These are phyloP conservation scores for Agrochola circellaris DNA, from an alignment of 2,888 invertebrate genomes.

Conservation along the genomic window DNA sequence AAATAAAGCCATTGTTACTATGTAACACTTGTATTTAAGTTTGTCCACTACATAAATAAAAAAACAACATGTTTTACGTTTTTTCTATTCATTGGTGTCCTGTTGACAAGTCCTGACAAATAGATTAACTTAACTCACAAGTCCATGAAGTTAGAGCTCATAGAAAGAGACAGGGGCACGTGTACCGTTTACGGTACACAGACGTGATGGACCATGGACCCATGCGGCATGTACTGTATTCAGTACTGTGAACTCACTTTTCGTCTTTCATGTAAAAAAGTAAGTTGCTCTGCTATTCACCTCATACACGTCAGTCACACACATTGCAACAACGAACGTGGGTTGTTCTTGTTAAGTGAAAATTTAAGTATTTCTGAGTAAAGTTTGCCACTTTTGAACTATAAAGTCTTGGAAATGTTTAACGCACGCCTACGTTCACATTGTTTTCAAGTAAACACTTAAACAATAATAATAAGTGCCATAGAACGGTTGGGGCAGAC, in stretches of 20 bases:
- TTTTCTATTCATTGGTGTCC: too few relatives aligned
- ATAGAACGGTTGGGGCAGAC: neutral
- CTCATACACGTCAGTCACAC: neutral
- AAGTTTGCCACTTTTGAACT: conserved; percentile 1
- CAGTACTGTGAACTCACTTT: neutral
- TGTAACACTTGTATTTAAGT: too few relatives aligned
- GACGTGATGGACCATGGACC: neutral
- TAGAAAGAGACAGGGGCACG: neutral
- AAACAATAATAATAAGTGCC: neutral
- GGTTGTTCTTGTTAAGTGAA: conserved; percentile 6
- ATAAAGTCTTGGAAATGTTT: conserved; percentile 12
- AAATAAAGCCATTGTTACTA: too few relatives aligned
- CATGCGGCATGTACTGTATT: neutral
- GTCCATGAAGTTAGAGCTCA: neutral
- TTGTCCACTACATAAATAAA: too few relatives aligned
- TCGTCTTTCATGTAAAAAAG: neutral
- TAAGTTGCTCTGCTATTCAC: too few relatives aligned
- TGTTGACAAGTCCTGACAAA: neutral
- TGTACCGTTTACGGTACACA: neutral
- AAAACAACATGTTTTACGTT: too few relatives aligned
- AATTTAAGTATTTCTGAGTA: conserved; percentile 14
- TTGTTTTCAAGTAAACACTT: neutral
- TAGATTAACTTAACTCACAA: neutral
- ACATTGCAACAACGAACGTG: neutral
- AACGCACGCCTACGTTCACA: conserved; percentile 2